A percentile compares a stretch with the other conserved stretches of the same genome.
Conservation (phyloP, 1,140 invertebrate genomes). For the Drosophila seguyi region DNA sequence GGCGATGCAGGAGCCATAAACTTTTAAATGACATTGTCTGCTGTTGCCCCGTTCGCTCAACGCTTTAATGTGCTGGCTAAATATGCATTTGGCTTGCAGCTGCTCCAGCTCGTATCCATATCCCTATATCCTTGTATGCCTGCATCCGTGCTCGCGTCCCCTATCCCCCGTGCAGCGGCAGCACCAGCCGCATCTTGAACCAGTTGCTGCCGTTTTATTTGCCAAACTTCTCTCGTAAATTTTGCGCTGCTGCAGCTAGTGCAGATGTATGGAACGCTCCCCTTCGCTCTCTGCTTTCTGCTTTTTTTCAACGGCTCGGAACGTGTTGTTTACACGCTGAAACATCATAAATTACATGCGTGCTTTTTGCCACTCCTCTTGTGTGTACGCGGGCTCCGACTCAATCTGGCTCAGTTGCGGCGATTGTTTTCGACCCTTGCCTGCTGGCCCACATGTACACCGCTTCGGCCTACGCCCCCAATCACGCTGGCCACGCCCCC, state of each 20-base stretch:
- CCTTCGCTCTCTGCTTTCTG: not conserved
- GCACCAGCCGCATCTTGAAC: conserved; percentile 36
- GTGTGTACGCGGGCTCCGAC: conserved; percentile 71
- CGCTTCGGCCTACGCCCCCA: not conserved
- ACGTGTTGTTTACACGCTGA: conserved; percentile 81
- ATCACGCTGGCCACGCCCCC: not conserved
- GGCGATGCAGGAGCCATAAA: conserved; percentile 61
- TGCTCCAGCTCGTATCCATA: conserved; percentile 52
- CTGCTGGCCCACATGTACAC: conserved; percentile 16
- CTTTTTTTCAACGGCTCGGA: conserved; percentile 61
- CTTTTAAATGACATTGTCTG: conserved; percentile 70
- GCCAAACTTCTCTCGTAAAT: conserved; percentile 54
- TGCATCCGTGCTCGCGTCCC: not conserved
- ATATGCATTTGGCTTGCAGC: conserved; percentile 71
- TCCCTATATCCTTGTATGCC: conserved; percentile 7
- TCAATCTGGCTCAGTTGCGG: conserved; percentile 59
- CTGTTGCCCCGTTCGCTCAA: conserved; percentile 39
- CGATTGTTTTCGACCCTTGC: conserved; percentile 17
- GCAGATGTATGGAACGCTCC: conserved; percentile 35
- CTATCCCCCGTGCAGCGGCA: not conserved
- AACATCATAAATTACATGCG: conserved; percentile 83
- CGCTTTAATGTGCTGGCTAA: conserved; percentile 69
- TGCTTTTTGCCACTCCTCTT: conserved; percentile 77
- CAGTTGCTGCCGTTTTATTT: conserved; percentile 51
- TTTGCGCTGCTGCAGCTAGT: conserved; percentile 27